Percentiles rank a stretch among this genome's conserved stretches.
phyloP scores from a whole-genome alignment of 2,888 invertebrate species.

The Drosophila leonis region DNA sequence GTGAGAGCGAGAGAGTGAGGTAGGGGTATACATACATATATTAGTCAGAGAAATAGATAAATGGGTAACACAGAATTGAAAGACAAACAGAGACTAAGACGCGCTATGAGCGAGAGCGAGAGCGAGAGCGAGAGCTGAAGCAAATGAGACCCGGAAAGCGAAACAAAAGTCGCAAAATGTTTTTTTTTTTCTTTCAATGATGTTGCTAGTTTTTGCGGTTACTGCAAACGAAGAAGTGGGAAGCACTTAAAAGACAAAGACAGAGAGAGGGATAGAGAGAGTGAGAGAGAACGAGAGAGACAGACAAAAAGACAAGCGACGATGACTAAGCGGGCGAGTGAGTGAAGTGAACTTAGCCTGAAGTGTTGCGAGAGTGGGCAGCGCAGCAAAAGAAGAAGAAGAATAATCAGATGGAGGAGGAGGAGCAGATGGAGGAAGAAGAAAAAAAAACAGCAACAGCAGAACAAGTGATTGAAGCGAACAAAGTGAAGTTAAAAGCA shows the following conservation, averaged over 20 bases:
- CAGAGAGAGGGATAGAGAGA: not conserved
- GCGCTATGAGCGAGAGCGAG: not conserved
- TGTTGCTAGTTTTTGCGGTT: constrained; percentile 62
- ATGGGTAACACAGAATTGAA: constrained; percentile 18
- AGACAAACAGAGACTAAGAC: constrained; percentile 10
- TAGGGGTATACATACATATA: not conserved
- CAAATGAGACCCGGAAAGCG: constrained; percentile 57
- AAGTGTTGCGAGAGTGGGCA: constrained; percentile 9
- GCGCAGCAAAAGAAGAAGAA: not conserved
- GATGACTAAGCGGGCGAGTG: constrained; percentile 39
- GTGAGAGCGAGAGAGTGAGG: not conserved
- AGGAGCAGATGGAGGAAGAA: not conserved
- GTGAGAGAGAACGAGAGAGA: not conserved
- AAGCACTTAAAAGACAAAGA: constrained; percentile 57
- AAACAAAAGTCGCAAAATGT: constrained; percentile 53
- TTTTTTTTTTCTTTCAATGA: constrained; percentile 16
- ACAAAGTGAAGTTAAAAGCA: constrained; percentile 20
- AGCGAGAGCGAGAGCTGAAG: not conserved
- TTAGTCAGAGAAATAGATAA: constrained; percentile 15
- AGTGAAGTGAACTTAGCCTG: constrained; percentile 10
- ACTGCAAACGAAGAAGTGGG: constrained; percentile 44
- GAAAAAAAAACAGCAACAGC: not conserved
- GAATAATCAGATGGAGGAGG: not conserved
- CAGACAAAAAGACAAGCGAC: constrained; percentile 28
- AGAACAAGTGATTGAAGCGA: constrained; percentile 18